These are phyloP conservation scores for Caenorhabditis parvicauda DNA, from an alignment of 2,888 invertebrate genomes.

Conservation along the genomic window DNA sequence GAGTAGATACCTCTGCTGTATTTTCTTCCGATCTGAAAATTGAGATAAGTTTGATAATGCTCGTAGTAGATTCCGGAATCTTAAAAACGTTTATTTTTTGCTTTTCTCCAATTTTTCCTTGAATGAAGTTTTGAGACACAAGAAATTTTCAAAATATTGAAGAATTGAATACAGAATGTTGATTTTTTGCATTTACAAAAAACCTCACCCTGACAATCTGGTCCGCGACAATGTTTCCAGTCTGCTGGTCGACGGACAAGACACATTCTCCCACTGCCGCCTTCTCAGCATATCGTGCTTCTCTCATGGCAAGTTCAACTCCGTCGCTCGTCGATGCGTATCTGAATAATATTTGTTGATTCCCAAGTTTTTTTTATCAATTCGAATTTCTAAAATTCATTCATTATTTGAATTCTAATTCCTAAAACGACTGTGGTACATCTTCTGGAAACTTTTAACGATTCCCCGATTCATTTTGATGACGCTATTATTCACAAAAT, in stretches of 20 bases:
- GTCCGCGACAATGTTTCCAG: conserved; percentile 39
- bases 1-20: conserved; percentile 57
- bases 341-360: conserved; percentile 1
- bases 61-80: background rate
- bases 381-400: no score
- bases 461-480: no score
- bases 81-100: no score
- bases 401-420: no score
- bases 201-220: conserved; percentile 42
- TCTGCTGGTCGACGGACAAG: conserved; percentile 29
- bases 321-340: conserved; percentile 17
- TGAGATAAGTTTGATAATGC: background rate
- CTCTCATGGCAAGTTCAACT: conserved; percentile 24
- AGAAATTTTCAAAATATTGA: no score
- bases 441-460: no score
- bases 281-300: conserved; percentile 30
- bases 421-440: no score
- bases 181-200: background rate
- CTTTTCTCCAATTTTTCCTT: no score
- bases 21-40: conserved; percentile 46
- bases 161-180: no score
- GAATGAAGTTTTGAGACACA: no score
- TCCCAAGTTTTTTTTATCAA: no score
- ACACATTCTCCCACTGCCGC: conserved; percentile 53
- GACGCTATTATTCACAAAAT: no score